Evolutionary conservation across 23 tunicate genomes (phyloP).

Genomic region (Styela clava): DNA sequence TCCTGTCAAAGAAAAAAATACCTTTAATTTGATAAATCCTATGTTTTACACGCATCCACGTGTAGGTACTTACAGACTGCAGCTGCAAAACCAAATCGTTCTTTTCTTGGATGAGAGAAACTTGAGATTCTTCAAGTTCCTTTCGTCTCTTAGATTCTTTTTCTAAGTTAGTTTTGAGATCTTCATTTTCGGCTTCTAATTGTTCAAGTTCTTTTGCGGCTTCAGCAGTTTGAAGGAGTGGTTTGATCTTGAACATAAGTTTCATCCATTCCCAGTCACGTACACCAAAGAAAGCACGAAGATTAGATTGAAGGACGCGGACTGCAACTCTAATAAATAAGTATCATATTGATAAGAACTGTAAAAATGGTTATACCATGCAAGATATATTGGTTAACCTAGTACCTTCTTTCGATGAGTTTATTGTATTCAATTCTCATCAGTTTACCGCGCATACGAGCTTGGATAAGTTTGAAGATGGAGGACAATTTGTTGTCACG

Average conservation of each 20-base stretch:
- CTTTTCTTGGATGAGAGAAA: slow-evolving; percentile 85
- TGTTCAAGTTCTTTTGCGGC: slow-evolving; percentile 92
- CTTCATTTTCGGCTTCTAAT: slow-evolving; percentile 71
- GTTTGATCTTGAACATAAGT: slow-evolving; percentile 93
- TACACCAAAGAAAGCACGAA: slow-evolving; percentile 83
- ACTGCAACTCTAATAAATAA: slow-evolving; percentile 68
- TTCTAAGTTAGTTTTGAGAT: slow-evolving; percentile 78
- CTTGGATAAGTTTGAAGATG: slow-evolving; percentile 77
- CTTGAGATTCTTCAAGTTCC: slow-evolving; percentile 93
- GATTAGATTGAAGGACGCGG: slow-evolving; percentile 79
- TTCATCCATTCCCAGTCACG: slow-evolving; percentile 98
- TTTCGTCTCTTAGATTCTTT: slow-evolving; percentile 78
- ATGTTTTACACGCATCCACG: not conserved
- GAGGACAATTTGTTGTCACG: slow-evolving; percentile 88
- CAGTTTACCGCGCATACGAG: slow-evolving; percentile 79
- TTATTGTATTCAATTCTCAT: slow-evolving; percentile 88
- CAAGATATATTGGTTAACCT: not conserved
- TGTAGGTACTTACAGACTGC: slow-evolving; percentile 12
- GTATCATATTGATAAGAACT: not conserved
- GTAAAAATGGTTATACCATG: not conserved
- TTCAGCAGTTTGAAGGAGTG: slow-evolving; percentile 91
- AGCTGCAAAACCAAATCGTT: slow-evolving; percentile 86
- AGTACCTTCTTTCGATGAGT: slow-evolving; percentile 78
- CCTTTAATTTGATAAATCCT: not conserved
- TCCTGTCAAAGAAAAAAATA: slow-evolving; percentile 30